Conservation (phyloP, 1,140 invertebrate genomes). For the Drosophila punjabiensis region DNA sequence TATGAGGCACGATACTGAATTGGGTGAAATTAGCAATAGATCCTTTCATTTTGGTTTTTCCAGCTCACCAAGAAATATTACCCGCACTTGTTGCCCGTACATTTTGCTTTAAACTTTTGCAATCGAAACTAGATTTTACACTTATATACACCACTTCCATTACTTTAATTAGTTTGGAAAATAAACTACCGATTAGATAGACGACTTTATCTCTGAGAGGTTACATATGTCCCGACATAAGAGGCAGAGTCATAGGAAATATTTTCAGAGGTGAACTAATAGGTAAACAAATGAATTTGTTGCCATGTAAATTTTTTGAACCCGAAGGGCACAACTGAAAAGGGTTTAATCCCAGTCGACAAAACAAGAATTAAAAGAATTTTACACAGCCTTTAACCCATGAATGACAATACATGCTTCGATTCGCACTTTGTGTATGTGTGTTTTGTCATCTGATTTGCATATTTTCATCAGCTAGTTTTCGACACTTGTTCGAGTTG, state of each 20-base stretch:
- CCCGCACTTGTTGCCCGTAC: slow-evolving; percentile 16
- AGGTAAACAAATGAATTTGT: neutral
- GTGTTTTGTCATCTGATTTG: slow-evolving; percentile 52
- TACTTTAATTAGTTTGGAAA: slow-evolving; percentile 14
- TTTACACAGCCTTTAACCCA: neutral
- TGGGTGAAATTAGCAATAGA: neutral
- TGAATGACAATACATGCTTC: slow-evolving; percentile 16
- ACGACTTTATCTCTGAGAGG: slow-evolving; percentile 11
- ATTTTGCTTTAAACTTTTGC: slow-evolving; percentile 28
- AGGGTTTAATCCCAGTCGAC: slow-evolving; percentile 2
- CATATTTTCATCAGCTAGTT: slow-evolving; percentile 52
- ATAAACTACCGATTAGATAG: slow-evolving; percentile 27
- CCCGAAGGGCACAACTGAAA: neutral
- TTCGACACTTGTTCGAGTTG: slow-evolving; percentile 14
- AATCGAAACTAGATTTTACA: neutral
- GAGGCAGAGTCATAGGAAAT: slow-evolving; percentile 2
- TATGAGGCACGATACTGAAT: slow-evolving; percentile 19
- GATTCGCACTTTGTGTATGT: slow-evolving; percentile 19
- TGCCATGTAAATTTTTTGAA: too few relatives aligned
- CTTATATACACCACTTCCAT: slow-evolving; percentile 53
- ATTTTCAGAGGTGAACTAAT: slow-evolving; percentile 12
- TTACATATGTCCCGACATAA: slow-evolving; percentile 36
- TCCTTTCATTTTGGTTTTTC: neutral
- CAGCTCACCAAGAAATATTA: slow-evolving; percentile 38
- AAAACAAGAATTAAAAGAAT: neutral